Base-by-base conservation (phyloP, 1,140 invertebrate genomes). In the Proctacanthus coquilletti region DNA sequence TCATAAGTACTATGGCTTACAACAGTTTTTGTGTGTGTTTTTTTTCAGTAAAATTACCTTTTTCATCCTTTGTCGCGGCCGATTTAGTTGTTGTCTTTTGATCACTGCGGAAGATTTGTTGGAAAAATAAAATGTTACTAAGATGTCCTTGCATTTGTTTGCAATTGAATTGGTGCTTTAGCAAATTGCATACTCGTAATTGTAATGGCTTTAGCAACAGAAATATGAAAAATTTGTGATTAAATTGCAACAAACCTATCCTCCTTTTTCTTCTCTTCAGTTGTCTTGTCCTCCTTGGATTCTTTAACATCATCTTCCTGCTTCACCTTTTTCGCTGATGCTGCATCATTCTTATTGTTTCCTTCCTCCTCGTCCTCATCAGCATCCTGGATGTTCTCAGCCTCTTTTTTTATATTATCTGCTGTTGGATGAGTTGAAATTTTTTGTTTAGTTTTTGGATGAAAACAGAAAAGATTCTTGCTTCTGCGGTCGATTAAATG, bases 41-140 rank as follows among this genome's bases (percentile, higher is more conserved):
- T 34, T 18, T 13, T 34, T 6, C n/a, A 13, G 30, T 40, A 38
- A 53, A 58, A 39, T 59, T 59, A 59, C 56, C 56, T 59, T 59
- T 59, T 39, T 58, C 56, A 42, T 59, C 56, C 45, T 58, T 59
- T 44, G 44, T 46, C 14, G 40, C 47, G 6, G 47, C 47, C 29
- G 48, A 48, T 38, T 55, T 55, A 20, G 47, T 42, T n/a, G 38
- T 52, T 54, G 34, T 39, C 40, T 42, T 41, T 34, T 13, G 19
- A 31, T 41, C 30, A 32, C 25, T 37, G 33, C 25, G 36, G 21
- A 29, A 19, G 30, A 17, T 34, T n/a, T n/a, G n/a, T n/a, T n/a
- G n/a, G n/a, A n/a, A n/a, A n/a, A n/a, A n/a, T n/a, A n/a, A n/a
- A n/a, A n/a, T n/a, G n/a, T n/a, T n/a, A n/a, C n/a, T n/a, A n/a